Evolutionary conservation across 2,888 invertebrate genomes (phyloP), one percentile per base, ranked within the genome.

Genomic region (Drosophila emarginata): DNA sequence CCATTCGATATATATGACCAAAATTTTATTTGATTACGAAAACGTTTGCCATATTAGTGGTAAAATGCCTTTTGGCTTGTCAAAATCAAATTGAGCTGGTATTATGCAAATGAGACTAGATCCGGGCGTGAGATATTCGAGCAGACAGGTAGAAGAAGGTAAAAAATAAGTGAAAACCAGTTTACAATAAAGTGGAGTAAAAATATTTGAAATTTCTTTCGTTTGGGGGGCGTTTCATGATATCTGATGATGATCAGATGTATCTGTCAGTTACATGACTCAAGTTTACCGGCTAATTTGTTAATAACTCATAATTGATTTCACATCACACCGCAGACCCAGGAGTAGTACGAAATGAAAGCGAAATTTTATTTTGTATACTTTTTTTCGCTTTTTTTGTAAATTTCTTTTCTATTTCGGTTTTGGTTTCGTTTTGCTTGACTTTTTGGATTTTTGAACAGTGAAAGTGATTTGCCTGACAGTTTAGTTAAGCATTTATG

Each of bases 261-360:
- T 69, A 64, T 62, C 80, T 86, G 80, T 78, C 78, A 76, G 86
- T 78, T 82, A 78, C 72, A 79, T 74, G 84, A 68, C 66, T 75
- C 58, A 39, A 54, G 36, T 36, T 58, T 62, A 51, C 61, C 61
- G 54, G 71, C 84, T 81, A 83, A 87, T 85, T 82, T 87, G 87
- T 80, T 87, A 89, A 87, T 85, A 86, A 77, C 77, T 87, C 84
- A 78, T 87, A 87, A 87, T 88, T 87, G 89, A 87, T 87, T 87
- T 87, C 81, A 79, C 84, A 84, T 87, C 82, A 73, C 71, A 76
- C 67, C n/a, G 37, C 11, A 71, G 58, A 52, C 51, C 23, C 57
- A 57, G 72, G 75, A 51, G 63, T 56, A 69, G 67, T 57, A 58
- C 68, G 64, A 74, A 69, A 74, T 60, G 87, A 82, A 82, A 82